Base-by-base conservation (phyloP, 2,888 invertebrate species). In the Cheilosia soror region DNA sequence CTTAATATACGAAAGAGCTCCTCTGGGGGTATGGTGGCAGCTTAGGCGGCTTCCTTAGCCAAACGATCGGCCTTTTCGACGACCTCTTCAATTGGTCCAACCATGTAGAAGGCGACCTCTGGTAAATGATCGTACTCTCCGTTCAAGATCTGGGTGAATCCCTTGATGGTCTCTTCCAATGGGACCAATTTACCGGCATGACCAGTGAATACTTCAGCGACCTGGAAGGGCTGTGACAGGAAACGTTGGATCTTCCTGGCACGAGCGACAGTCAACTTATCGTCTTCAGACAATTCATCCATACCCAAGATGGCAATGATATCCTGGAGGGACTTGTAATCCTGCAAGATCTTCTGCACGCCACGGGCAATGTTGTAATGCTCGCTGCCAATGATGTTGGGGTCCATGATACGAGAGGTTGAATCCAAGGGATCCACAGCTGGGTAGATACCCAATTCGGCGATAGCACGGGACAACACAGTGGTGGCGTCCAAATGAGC, bases 71-170 rank as follows among this genome's bases (percentile, higher is more conserved):
- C 97, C 93, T 98, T 98, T 86, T 94, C 94, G 62, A 95, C 94
- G 66, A 97, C 97, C 93, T 98, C 98, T 90, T 97, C 97, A 90
- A 98, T 96, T 82, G 96, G 96, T 88, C 98, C 98, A 86, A 98
- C 97, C 98, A 98, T 98, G 94, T 98, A 98, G 94, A 98, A 98
- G 84, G 98, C 98, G 88, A 97, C 96, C 92, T 99, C 99, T 27
- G 98, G 98, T 89, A 98, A 93, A 92, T 98, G 96, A 92, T 98
- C 98, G 90, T 96, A 94, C 90, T 98, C 97, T 90, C 98, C 97
- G 87, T 92, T 93, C 88, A 98, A 93, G 90, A 98, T 97, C 92
- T 95, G 94, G 89, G 96, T 94, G 94, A 98, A 98, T 90, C 98
- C 97, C 91, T 95, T 95, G 90, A 98, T 97, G 86, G 98, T 98